phyloP scores from a whole-genome alignment of 2,888 invertebrate species.

The Agrotis ipsilon region DNA sequence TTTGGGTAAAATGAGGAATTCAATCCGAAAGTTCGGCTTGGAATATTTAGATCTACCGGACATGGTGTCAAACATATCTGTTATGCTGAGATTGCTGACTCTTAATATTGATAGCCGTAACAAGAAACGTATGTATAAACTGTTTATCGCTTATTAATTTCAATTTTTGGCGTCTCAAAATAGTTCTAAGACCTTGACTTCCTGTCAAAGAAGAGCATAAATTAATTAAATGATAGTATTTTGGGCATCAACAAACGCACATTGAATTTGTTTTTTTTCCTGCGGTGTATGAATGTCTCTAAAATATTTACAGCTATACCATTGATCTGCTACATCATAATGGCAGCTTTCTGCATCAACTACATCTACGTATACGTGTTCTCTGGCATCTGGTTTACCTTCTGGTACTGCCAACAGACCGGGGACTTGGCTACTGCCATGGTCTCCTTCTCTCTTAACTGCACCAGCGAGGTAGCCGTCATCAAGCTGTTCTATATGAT shows the following conservation, averaged over 20 bases:
- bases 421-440: slow-evolving; percentile 69
- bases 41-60: slow-evolving; percentile 74
- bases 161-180: no score
- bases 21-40: slow-evolving; percentile 66
- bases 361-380: slow-evolving; percentile 72
- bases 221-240: no score
- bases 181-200: no score
- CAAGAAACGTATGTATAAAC: slow-evolving; percentile 45
- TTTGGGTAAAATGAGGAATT: slow-evolving; percentile 16
- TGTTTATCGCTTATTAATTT: no score
- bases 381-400: slow-evolving; percentile 76
- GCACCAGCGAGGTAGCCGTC: slow-evolving; percentile 71
- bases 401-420: slow-evolving; percentile 68
- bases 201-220: no score
- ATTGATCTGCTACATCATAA: slow-evolving; percentile 20
- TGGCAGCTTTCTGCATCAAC: neutral
- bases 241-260: no score
- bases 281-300: neutral
- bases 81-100: slow-evolving; percentile 70
- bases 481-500: slow-evolving; percentile 75
- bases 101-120: slow-evolving; percentile 70
- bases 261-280: no score
- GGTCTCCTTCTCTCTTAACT: slow-evolving; percentile 72
- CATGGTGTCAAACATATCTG: slow-evolving; percentile 75
- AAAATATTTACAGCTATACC: slow-evolving; percentile 36